Conservation (phyloP, 2,113 vertebrate species). For the Myotis davidii region DNA sequence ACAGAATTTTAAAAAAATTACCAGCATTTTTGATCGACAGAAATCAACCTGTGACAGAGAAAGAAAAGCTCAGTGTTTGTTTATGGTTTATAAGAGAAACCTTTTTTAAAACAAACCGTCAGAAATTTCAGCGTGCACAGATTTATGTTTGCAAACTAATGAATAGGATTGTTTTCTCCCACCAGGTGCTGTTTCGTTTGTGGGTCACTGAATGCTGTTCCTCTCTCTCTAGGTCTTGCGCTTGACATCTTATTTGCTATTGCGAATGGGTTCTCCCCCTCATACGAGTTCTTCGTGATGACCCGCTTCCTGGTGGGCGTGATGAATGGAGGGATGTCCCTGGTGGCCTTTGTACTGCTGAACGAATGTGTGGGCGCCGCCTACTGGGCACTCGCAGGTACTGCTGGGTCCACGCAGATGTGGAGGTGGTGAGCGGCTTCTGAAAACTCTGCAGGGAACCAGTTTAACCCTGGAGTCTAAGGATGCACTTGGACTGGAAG, state of each 20-base stretch:
- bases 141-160: constrained; percentile 5
- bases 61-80: not conserved
- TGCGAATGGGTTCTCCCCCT: constrained; percentile 87
- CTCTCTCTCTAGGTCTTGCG: constrained; percentile 85
- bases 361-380: constrained; percentile 89
- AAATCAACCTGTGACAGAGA: constrained; percentile 2
- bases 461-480: not conserved
- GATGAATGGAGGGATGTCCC: constrained; percentile 90
- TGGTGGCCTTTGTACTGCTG: constrained; percentile 90
- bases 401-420: not conserved
- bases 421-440: not conserved
- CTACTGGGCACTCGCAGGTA: constrained; percentile 91
- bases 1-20: not conserved
- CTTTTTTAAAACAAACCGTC: not conserved
- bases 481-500: not conserved
- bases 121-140: constrained; percentile 26
- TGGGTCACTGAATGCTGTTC: constrained; percentile 40
- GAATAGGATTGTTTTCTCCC: constrained; percentile 3
- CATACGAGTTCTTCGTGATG: constrained; percentile 85
- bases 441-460: not conserved
- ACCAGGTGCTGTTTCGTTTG: constrained; percentile 27
- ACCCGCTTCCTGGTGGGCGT: constrained; percentile 89
- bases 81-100: constrained; percentile 27
- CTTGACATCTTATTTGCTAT: constrained; percentile 88
- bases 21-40: not conserved